A percentile compares a stretch with the other conserved stretches of the same genome.
These are phyloP conservation scores for Leguminivora glycinivorella DNA, from an alignment of 1,140 invertebrate genomes.

Conservation along the genomic window DNA sequence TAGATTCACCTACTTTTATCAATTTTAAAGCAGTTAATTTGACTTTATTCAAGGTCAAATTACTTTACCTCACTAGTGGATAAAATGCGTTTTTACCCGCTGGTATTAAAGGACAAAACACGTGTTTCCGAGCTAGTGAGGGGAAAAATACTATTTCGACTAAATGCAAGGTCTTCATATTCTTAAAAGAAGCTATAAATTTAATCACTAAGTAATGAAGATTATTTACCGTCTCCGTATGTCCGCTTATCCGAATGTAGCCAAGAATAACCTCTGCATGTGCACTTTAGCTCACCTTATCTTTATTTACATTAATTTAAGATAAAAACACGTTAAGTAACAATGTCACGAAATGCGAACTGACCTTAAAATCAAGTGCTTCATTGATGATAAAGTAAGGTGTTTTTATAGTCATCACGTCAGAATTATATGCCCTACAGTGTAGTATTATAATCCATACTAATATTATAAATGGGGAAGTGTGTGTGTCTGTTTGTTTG, in stretches of 20 bases:
- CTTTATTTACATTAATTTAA: background rate
- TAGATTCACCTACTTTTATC: too few species aligned
- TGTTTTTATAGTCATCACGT: background rate
- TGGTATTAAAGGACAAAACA: too few species aligned
- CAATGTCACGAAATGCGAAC: background rate
- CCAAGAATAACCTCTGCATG: background rate
- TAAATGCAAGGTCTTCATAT: background rate
- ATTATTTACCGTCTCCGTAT: background rate
- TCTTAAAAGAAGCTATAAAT: background rate
- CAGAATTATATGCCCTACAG: too few species aligned
- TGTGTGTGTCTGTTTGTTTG: too few species aligned
- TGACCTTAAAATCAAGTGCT: background rate
- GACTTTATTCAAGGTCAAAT: too few species aligned
- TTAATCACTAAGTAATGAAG: background rate
- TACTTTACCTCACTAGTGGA: too few species aligned
- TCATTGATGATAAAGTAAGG: background rate
- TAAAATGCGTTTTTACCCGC: too few species aligned
- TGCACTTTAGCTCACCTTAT: background rate
- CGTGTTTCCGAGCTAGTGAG: too few species aligned
- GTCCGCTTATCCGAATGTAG: background rate
- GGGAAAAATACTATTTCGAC: too few species aligned
- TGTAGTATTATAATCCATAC: too few species aligned
- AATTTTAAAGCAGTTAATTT: too few species aligned
- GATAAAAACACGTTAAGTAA: conserved; percentile 4
- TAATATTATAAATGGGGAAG: too few species aligned